Evolutionary conservation across 2,113 vertebrate species (phyloP).

Genomic region (cat (Felis catus)): DNA sequence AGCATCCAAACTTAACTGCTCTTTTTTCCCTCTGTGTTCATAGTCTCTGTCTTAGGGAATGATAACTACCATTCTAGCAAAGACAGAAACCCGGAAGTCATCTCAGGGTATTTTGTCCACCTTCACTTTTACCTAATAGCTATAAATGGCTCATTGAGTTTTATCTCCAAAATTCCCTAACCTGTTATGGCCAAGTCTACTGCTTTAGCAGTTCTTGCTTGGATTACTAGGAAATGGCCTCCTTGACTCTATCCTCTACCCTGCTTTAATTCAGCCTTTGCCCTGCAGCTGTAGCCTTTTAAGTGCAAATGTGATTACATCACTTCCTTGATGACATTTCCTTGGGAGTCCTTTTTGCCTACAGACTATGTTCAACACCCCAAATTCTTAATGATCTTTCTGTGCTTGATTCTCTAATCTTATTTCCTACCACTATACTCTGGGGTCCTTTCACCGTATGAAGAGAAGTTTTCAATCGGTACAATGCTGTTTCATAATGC

Average conservation of each 20-base stretch:
- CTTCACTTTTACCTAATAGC: not conserved
- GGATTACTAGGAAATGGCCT: not conserved
- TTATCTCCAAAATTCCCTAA: not conserved
- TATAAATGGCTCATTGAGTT: not conserved
- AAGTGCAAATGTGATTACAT: constrained; percentile 24
- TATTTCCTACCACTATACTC: not conserved
- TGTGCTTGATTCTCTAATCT: not conserved
- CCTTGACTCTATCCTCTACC: not conserved
- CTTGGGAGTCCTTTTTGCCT: not conserved
- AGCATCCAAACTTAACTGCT: not conserved
- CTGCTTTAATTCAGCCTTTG: constrained; percentile 23
- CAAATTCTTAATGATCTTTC: not conserved
- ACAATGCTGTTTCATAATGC: not conserved
- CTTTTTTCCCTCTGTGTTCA: not conserved
- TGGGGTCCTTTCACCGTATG: not conserved
- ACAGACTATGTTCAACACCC: constrained; percentile 9
- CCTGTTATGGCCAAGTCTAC: not conserved
- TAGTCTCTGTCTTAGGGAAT: not conserved
- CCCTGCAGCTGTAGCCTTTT: not conserved
- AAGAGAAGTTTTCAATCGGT: not conserved
- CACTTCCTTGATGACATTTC: constrained; percentile 38
- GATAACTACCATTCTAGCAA: not conserved
- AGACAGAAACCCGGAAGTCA: not conserved
- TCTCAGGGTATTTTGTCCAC: not conserved
- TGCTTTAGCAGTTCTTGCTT: not conserved